phyloP scores from a whole-genome alignment of 2,888 invertebrate species.

The Amphipoea oculea region DNA sequence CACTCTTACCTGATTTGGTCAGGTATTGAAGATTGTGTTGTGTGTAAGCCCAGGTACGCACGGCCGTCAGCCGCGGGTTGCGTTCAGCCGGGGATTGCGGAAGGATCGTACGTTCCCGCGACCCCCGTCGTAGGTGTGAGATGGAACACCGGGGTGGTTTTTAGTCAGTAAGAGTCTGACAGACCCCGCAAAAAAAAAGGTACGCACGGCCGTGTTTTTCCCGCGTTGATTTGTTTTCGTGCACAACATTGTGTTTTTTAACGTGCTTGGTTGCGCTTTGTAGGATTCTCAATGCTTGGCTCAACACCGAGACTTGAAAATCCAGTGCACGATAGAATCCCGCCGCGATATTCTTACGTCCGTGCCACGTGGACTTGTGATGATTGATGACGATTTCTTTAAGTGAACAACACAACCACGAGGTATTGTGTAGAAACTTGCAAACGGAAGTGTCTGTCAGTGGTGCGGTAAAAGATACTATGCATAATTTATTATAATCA shows the following conservation, averaged over 20 bases:
- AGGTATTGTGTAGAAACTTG: background rate
- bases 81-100: too few relatives aligned
- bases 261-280: too few relatives aligned
- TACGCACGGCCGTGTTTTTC: too few relatives aligned
- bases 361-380: background rate
- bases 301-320: background rate
- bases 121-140: too few relatives aligned
- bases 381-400: background rate
- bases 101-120: too few relatives aligned
- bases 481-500: background rate
- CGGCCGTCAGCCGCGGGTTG: too few relatives aligned
- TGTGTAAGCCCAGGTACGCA: too few relatives aligned
- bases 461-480: background rate
- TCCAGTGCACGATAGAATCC: background rate
- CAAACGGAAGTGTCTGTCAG: constrained; percentile 4
- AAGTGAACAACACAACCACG: background rate
- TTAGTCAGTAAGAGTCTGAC: too few relatives aligned
- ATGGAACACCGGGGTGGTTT: too few relatives aligned
- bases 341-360: background rate
- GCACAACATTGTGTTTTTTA: too few relatives aligned
- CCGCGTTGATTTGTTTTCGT: too few relatives aligned
- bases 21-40: background rate
- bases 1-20: background rate
- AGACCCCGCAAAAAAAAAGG: too few relatives aligned
- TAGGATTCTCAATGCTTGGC: background rate